These are phyloP conservation scores for Oxytorus armatus DNA, from an alignment of 2,888 invertebrate genomes.

Conservation along the genomic window DNA sequence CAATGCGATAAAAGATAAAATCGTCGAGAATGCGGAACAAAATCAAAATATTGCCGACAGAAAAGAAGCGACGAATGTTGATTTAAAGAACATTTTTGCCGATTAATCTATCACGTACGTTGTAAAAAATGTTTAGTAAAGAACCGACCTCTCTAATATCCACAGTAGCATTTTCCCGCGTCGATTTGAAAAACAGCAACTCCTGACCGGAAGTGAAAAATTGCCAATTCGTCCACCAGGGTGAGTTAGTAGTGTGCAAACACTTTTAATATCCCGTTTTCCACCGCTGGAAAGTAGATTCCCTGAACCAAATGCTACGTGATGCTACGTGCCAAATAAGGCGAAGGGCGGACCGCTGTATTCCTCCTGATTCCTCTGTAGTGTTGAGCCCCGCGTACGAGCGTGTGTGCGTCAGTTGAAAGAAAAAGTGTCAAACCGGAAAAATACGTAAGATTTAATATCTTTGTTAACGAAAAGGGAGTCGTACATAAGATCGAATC, in stretches of 20 bases:
- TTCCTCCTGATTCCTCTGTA: constrained; percentile 63
- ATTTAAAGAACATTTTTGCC: constrained; percentile 43
- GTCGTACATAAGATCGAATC: constrained; percentile 52
- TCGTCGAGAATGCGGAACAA: neutral
- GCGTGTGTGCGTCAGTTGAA: constrained; percentile 19
- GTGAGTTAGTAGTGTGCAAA: neutral
- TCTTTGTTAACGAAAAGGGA: neutral
- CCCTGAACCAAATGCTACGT: constrained; percentile 39
- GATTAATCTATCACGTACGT: constrained; percentile 11
- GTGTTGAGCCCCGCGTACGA: constrained; percentile 53
- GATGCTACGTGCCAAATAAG: constrained; percentile 78
- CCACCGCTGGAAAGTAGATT: constrained; percentile 35
- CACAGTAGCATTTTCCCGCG: neutral
- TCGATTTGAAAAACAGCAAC: neutral
- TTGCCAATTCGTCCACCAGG: constrained; percentile 41
- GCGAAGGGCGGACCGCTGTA: constrained; percentile 81
- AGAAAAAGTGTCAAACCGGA: constrained; percentile 58
- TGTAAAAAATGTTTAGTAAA: constrained; percentile 21
- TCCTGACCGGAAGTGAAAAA: constrained; percentile 14
- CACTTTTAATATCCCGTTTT: constrained; percentile 10
- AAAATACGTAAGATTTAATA: constrained; percentile 31
- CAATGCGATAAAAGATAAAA: neutral
- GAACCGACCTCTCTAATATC: neutral
- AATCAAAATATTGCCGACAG: neutral
- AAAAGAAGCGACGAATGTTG: neutral